Evolutionary conservation across 2,113 vertebrate species (phyloP).

Genomic region (Cyprinodon variegatus): DNA sequence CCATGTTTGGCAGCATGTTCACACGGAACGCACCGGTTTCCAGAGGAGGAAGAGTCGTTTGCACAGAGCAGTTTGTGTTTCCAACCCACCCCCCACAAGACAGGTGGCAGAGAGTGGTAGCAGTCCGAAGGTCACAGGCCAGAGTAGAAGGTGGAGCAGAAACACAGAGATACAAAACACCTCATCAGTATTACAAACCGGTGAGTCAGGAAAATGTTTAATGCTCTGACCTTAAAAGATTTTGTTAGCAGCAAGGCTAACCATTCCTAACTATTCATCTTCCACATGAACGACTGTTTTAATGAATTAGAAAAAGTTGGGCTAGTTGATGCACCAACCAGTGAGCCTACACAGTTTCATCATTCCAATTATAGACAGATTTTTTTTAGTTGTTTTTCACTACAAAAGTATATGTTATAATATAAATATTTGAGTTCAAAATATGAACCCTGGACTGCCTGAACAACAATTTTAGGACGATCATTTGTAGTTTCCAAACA

Average conservation of each 20-base stretch:
- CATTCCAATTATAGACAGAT: too few relatives aligned
- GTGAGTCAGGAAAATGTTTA: neutral
- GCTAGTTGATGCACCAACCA: neutral
- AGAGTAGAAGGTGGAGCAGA: constrained; percentile 85
- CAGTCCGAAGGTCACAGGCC: constrained; percentile 80
- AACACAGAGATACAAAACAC: constrained; percentile 85
- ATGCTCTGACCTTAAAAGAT: neutral
- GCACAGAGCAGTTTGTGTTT: constrained; percentile 37
- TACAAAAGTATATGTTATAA: too few relatives aligned
- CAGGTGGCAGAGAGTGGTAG: constrained; percentile 83
- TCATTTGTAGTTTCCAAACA: too few relatives aligned
- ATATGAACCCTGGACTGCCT: neutral
- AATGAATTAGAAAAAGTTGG: too few relatives aligned
- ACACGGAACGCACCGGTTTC: constrained; percentile 74
- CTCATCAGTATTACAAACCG: constrained; percentile 96
- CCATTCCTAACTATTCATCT: too few relatives aligned
- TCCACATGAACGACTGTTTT: too few relatives aligned
- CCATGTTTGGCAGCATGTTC: constrained; percentile 56
- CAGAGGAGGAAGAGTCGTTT: constrained; percentile 73
- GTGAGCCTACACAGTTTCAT: too few relatives aligned
- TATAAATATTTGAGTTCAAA: too few relatives aligned
- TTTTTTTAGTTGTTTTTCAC: too few relatives aligned
- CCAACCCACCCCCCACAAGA: constrained; percentile 71
- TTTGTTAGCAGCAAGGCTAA: neutral
- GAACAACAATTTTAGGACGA: too few relatives aligned